phyloP scores from a whole-genome alignment of 2,113 vertebrate genomes.

The Odocoileus hemionus region DNA sequence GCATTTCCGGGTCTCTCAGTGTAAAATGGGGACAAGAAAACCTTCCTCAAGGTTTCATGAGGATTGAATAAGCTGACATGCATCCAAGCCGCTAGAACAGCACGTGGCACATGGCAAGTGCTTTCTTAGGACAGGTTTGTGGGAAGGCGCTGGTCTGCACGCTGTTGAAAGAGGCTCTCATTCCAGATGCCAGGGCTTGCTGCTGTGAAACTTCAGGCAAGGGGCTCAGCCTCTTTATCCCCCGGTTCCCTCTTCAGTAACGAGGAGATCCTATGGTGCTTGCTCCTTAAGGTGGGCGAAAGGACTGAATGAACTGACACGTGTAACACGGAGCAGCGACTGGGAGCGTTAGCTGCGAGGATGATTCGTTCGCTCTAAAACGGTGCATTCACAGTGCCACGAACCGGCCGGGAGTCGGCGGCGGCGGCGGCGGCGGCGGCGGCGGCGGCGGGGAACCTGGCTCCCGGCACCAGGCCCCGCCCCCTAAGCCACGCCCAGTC shows the following conservation, averaged over 20 bases:
- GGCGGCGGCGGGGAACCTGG: not conserved
- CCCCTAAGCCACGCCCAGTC: too few relatives aligned
- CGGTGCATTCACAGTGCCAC: not conserved
- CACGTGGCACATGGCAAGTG: not conserved
- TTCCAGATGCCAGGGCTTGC: not conserved
- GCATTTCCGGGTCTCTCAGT: not conserved
- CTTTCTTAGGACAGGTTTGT: not conserved
- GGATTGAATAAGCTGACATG: not conserved
- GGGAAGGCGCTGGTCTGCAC: not conserved
- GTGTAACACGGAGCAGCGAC: not conserved
- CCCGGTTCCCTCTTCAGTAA: not conserved
- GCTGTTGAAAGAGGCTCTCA: not conserved
- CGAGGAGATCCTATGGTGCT: not conserved
- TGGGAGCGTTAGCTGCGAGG: not conserved
- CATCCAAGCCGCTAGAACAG: not conserved
- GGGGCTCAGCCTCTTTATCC: not conserved
- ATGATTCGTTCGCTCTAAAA: rapidly evolving
- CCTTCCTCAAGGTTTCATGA: not conserved
- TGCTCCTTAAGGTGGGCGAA: not conserved
- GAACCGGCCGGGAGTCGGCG: rapidly evolving
- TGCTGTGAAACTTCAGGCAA: not conserved
- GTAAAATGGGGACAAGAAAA: not conserved
- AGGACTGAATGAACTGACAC: not conserved
- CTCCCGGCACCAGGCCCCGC: not conserved
- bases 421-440: not conserved